Percentiles rank a stretch among this genome's conserved stretches.
Evolutionary conservation across 1,140 invertebrate species (phyloP).

Genomic region (Stegodyphus dumicola): DNA sequence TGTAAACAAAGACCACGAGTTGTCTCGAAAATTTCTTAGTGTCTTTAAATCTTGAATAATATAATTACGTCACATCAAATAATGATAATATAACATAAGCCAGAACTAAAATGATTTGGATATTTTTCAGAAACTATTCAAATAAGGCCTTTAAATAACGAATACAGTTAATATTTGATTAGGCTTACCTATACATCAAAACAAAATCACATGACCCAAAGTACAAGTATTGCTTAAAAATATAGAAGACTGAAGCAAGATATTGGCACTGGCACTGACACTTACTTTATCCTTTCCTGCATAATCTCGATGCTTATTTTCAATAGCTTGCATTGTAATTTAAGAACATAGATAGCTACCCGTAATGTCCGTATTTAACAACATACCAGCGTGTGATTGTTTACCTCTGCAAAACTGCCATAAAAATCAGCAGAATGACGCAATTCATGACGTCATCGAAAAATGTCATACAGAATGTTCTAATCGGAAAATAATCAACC

Average conservation of each 20-base stretch:
- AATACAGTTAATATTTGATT: constrained; percentile 20
- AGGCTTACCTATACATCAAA: constrained; percentile 58
- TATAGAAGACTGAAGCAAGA: neutral
- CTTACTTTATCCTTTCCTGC: constrained; percentile 55
- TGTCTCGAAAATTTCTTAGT: too few species aligned
- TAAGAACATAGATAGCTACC: constrained; percentile 47
- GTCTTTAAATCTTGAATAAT: too few species aligned
- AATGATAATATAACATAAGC: too few species aligned
- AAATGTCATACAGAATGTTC: neutral
- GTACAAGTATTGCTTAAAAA: constrained; percentile 6
- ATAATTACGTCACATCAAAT: too few species aligned
- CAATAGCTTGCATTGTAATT: constrained; percentile 59
- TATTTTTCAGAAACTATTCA: too few species aligned
- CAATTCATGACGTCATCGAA: constrained; percentile 47
- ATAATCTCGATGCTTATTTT: constrained; percentile 49
- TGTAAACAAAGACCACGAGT: too few species aligned
- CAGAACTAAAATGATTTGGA: too few species aligned
- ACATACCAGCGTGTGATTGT: constrained; percentile 62
- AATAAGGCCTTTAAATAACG: too few species aligned
- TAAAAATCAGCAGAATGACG: constrained; percentile 60
- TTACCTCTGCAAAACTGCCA: constrained; percentile 61
- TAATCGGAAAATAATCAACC: too few species aligned
- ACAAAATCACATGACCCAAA: constrained; percentile 58
- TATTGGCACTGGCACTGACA: neutral
- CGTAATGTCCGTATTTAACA: constrained; percentile 51